Conservation (phyloP, 2,797 vertebrate species). For the Taeniopygia guttata region DNA sequence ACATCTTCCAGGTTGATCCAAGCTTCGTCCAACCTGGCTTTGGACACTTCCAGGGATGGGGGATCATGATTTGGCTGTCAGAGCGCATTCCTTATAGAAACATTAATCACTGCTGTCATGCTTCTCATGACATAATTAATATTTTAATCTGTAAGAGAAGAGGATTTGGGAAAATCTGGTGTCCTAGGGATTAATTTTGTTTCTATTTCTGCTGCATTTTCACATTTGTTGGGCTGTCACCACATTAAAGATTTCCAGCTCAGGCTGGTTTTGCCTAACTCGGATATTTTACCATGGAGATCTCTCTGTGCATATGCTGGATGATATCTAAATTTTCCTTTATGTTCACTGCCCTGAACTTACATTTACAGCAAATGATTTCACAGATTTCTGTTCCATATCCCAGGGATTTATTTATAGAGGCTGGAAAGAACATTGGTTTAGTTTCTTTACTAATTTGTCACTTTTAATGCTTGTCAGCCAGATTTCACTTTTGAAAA, state of each 20-base stretch:
- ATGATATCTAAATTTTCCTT: neutral
- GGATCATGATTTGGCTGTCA: neutral
- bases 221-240: neutral
- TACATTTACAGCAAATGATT: neutral
- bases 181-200: fast-evolving
- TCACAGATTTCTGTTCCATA: neutral
- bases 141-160: neutral
- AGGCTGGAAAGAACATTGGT: neutral
- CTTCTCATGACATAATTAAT: neutral
- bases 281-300: neutral
- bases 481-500: neutral
- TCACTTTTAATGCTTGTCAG: neutral
- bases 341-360: neutral
- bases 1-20: neutral
- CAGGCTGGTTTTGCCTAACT: neutral
- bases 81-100: neutral
- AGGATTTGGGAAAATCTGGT: neutral
- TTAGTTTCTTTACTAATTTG: slow-evolving; percentile 22
- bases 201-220: neutral
- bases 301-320: neutral
- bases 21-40: neutral
- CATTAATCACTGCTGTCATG: neutral
- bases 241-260: neutral
- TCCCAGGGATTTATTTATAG: neutral
- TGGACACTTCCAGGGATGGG: neutral